phyloP scores from a whole-genome alignment of 2,797 vertebrate species.

The Dermochelys coriacea region DNA sequence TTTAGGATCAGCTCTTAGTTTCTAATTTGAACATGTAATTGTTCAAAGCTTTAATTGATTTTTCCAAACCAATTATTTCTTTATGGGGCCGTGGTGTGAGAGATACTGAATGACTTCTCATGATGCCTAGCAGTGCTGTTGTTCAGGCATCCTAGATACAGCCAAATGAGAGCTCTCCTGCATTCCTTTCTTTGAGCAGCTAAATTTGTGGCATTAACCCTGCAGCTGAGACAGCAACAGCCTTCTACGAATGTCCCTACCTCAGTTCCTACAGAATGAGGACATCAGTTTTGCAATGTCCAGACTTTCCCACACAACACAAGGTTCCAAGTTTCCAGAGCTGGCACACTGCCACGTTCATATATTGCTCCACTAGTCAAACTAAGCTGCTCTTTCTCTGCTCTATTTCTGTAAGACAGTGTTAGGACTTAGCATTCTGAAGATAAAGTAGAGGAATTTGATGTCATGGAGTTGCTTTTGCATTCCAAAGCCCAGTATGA shows the following conservation, averaged over 20 bases:
- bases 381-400: accelerated
- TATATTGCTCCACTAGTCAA: accelerated
- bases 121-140: neutral
- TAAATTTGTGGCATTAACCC: neutral
- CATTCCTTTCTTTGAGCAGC: neutral
- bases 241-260: neutral
- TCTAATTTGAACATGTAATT: neutral
- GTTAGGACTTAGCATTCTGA: neutral
- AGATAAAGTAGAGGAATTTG: slow-evolving; percentile 27
- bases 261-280: neutral
- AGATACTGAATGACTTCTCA: neutral
- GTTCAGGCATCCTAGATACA: neutral
- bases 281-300: accelerated
- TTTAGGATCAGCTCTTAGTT: neutral
- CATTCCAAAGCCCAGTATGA: neutral
- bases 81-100: neutral
- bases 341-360: accelerated
- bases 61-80: neutral
- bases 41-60: neutral
- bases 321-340: accelerated
- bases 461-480: neutral
- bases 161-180: neutral
- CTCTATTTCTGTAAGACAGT: neutral
- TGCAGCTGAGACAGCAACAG: neutral
- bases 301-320: accelerated